Conservation (phyloP, 2,888 invertebrate species). For the Eurytoma adleriae region DNA sequence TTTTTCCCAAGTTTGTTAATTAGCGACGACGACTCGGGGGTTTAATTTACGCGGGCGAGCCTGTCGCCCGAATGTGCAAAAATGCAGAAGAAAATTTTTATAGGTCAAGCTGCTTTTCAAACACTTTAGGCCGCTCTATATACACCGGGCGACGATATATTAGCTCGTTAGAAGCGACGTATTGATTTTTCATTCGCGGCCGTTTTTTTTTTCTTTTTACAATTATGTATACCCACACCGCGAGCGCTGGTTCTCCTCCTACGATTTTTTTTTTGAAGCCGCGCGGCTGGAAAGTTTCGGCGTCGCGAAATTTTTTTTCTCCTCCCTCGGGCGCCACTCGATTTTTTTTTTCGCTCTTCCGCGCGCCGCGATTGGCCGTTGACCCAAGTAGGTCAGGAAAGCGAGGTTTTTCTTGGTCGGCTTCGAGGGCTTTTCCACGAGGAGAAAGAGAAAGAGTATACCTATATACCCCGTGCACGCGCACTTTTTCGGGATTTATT, state of each 20-base stretch:
- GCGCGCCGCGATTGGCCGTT: conserved; percentile 31
- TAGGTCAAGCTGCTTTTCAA: conserved; percentile 23
- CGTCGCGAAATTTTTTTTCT: background rate
- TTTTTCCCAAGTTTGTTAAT: too few species aligned
- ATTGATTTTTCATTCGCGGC: conserved; percentile 3
- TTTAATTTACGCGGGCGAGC: background rate
- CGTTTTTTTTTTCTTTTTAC: background rate
- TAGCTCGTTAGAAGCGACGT: conserved; percentile 3
- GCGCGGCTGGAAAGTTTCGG: background rate
- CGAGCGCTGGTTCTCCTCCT: background rate
- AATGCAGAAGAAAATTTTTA: conserved; percentile 17
- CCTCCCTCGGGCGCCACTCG: background rate
- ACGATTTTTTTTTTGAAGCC: background rate
- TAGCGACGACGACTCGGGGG: too few species aligned
- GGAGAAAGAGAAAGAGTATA: background rate
- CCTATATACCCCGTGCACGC: background rate
- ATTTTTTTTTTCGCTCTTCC: conserved; percentile 15
- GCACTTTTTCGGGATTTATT: conserved; percentile 44
- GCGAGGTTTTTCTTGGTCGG: conserved; percentile 31
- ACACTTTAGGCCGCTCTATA: conserved; percentile 13
- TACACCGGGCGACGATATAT: background rate
- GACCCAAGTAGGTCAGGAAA: conserved; percentile 51
- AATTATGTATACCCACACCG: background rate
- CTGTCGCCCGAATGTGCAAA: background rate
- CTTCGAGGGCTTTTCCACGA: conserved; percentile 33